Conservation (phyloP, 2,888 invertebrate species). For the Chrysolina oricalcia region DNA sequence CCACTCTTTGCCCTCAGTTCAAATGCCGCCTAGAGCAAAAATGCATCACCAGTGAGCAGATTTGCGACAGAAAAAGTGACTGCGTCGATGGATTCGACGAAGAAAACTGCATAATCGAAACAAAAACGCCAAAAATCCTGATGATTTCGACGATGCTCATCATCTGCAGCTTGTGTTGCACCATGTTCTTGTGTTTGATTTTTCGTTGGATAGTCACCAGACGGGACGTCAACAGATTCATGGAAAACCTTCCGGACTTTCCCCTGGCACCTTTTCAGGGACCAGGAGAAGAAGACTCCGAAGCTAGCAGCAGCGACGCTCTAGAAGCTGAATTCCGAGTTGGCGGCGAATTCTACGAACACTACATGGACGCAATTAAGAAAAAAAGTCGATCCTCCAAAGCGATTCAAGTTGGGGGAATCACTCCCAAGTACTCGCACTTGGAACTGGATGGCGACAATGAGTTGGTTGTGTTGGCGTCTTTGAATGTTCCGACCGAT, state of each 20-base stretch:
- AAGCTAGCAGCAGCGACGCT: constrained; percentile 33
- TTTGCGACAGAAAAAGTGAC: constrained; percentile 43
- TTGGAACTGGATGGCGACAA: constrained; percentile 50
- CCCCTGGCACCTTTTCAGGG: constrained; percentile 48
- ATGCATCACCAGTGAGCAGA: constrained; percentile 41
- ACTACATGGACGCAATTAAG: constrained; percentile 45
- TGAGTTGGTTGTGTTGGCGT: constrained; percentile 51
- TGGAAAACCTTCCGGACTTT: constrained; percentile 42
- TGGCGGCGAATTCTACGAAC: constrained; percentile 51
- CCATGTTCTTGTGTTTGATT: constrained; percentile 44
- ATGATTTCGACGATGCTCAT: constrained; percentile 39
- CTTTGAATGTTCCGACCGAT: constrained; percentile 47
- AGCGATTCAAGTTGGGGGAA: constrained; percentile 32
- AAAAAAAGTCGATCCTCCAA: constrained; percentile 37
- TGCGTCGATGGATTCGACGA: constrained; percentile 48
- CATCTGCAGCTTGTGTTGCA: constrained; percentile 44
- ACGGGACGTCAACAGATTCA: constrained; percentile 35
- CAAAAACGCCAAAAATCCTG: constrained; percentile 1
- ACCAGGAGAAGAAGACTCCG: constrained; percentile 41
- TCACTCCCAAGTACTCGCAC: constrained; percentile 38
- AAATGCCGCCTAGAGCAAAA: constrained; percentile 45
- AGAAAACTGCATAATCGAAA: constrained; percentile 33
- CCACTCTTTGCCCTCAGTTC: constrained; percentile 41
- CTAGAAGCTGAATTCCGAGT: constrained; percentile 45
- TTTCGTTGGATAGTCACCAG: constrained; percentile 46